Evolutionary conservation across 2,797 vertebrate species (phyloP), one percentile per base, ranked within the genome.

Genomic region (Enteromius fasciolatus): DNA sequence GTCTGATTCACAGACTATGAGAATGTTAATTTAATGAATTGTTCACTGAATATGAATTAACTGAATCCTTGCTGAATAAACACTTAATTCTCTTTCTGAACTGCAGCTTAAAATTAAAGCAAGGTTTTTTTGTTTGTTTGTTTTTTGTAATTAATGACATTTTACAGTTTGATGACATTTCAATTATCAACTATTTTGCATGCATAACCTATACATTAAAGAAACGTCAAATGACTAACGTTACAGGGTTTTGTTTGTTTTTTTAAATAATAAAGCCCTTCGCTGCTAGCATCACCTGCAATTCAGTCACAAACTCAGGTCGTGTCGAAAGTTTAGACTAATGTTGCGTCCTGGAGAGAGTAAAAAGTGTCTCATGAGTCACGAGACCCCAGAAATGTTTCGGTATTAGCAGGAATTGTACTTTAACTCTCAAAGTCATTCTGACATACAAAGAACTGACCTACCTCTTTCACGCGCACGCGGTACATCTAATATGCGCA

Each of bases 231-330:
- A 25, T 61, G 20, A n/a, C 52, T 54, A n/a, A n/a, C n/a, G n/a
- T n/a, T n/a, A n/a, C 25, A 61, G 59, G 2, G 12, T 1, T 28
- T 61, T 28, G 25, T 61, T 61, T 14, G 4, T 11, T 59, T 59
- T 23, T 59, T 59, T 39, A 2, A 59, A 57, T 23, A 59, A 15
- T 15, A 61, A 25, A 14, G 12, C 2, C 5, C 15, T 63, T 66
- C 14, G 3, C 59, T 36, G 28, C 3, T 36, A 66, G 63, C 8
- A 15, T 18, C 39, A 70, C 23, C 68, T 48, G n/a, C 39, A 39
- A n/a, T 75, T 75, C n/a, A 59, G 52, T 44, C 54, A 61, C 9
- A 76, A 73, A 12, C 15, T 73, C 46, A 25, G 15, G 11, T 48
- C 23, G 7, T 31, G 15, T 8, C 25, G 9, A 73, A 23, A 41